Conservation (phyloP, 2,797 vertebrate genomes). For the Pseudomugil tenellus region DNA sequence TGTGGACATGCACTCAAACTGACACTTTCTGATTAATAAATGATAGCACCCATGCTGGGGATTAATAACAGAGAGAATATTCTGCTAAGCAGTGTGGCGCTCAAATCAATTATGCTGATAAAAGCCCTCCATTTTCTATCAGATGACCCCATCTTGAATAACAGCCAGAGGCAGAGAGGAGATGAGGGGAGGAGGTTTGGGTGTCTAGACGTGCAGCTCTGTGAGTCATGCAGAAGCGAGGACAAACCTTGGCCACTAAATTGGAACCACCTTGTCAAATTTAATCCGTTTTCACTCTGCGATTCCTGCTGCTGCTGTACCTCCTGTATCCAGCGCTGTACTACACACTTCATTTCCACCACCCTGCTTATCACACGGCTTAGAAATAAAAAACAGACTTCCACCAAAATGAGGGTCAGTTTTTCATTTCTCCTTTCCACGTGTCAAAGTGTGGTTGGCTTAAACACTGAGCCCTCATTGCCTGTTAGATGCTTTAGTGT, state of each 20-base stretch:
- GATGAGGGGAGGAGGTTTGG: constrained; percentile 5
- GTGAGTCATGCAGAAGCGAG: constrained; percentile 48
- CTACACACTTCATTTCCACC: constrained; percentile 1
- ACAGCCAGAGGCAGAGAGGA: constrained; percentile 32
- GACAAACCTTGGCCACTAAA: constrained; percentile 38
- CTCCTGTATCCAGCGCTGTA: constrained; percentile 13
- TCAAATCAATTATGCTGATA: constrained; percentile 64
- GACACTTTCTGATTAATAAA: constrained; percentile 55
- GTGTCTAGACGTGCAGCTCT: constrained; percentile 53
- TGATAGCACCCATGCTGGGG: constrained; percentile 30
- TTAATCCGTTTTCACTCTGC: constrained; percentile 41
- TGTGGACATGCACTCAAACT: constrained; percentile 31
- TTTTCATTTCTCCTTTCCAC: neutral
- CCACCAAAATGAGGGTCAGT: neutral
- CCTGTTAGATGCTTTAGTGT: neutral
- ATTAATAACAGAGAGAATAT: constrained; percentile 51
- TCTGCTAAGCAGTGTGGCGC: constrained; percentile 12
- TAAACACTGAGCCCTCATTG: neutral
- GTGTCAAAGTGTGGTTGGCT: neutral
- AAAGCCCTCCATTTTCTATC: constrained; percentile 54
- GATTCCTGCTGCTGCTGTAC: constrained; percentile 6
- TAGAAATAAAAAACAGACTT: neutral
- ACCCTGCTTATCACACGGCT: constrained; percentile 11
- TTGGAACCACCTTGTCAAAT: constrained; percentile 51
- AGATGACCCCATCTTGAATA: constrained; percentile 58